Evolutionary conservation across 2,888 invertebrate species (phyloP).

Genomic region (Pocota personata): DNA sequence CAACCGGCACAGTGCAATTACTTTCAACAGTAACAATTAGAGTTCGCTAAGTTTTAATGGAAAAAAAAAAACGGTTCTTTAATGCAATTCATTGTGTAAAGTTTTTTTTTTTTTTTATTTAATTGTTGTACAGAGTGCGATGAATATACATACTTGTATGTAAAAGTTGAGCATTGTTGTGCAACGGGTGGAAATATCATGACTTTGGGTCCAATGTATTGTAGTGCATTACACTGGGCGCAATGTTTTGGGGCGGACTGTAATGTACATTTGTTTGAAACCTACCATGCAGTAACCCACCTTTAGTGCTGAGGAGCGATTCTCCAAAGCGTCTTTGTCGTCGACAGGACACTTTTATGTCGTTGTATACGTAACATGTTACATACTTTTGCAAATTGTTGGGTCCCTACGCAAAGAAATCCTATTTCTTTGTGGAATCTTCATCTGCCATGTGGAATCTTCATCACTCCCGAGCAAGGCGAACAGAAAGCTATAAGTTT

Average conservation of each 20-base stretch:
- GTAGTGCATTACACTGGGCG: not conserved
- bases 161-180: conserved; percentile 14
- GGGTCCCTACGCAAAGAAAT: too few species aligned
- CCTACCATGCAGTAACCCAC: not conserved
- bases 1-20: conserved; percentile 45
- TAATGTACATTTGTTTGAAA: conserved; percentile 12
- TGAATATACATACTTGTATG: too few species aligned
- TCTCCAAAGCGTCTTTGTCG: not conserved
- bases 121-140: not conserved
- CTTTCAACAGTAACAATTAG: conserved; percentile 59
- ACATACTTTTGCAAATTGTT: too few species aligned
- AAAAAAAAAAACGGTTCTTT: conserved; percentile 16
- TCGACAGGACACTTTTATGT: not conserved
- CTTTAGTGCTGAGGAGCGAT: not conserved
- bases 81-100: conserved; percentile 1
- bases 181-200: conserved; percentile 26
- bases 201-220: conserved; percentile 1
- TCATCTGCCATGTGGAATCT: too few species aligned
- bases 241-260: conserved; percentile 3
- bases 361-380: too few species aligned
- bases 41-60: conserved; percentile 44
- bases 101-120: not conserved
- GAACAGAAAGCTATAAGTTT: too few species aligned
- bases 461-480: too few species aligned
- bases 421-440: too few species aligned